A percentile compares a stretch with the other conserved stretches of the same genome.
These are phyloP conservation scores for Stictocephala bisonia DNA, from an alignment of 2,888 invertebrate species.

Conservation along the genomic window DNA sequence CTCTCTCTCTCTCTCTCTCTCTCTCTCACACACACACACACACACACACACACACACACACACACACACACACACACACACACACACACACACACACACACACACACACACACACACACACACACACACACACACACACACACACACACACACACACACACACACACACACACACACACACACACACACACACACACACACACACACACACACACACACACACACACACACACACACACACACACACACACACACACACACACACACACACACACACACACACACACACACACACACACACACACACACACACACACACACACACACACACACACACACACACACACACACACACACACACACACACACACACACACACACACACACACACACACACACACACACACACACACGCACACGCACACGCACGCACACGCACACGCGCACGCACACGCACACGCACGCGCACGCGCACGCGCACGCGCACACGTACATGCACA, in stretches of 20 bases:
- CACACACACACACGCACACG: neutral
- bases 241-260: neutral
- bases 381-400: neutral
- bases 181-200: neutral
- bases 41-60: neutral
- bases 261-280: neutral
- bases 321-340: neutral
- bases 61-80: neutral
- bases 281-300: neutral
- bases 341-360: neutral
- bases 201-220: neutral
- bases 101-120: neutral
- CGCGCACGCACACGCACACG: neutral
- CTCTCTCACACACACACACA: neutral
- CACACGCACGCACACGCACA: neutral
- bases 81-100: neutral
- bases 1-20: neutral
- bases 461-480: too few species aligned
- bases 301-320: neutral
- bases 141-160: neutral
- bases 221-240: neutral
- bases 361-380: neutral
- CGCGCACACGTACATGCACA: neutral
- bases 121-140: neutral
- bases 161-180: neutral